phyloP scores from a whole-genome alignment of 2,113 vertebrate genomes.

The Alces alces region DNA sequence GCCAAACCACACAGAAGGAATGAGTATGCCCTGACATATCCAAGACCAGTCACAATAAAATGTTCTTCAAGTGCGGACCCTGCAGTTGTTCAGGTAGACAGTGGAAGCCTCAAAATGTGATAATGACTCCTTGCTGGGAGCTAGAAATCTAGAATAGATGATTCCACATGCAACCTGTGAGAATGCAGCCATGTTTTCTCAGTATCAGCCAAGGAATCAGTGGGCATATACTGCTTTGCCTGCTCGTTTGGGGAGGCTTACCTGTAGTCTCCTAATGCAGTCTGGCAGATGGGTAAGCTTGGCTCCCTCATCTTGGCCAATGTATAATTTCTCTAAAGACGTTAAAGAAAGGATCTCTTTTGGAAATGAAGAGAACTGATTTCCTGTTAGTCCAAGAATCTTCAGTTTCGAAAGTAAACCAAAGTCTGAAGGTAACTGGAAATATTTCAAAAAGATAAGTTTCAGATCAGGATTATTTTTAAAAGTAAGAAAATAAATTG shows the following conservation, averaged over 20 bases:
- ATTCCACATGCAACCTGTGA: not conserved
- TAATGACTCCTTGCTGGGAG: not conserved
- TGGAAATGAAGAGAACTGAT: slow-evolving; percentile 75
- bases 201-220: too few relatives aligned
- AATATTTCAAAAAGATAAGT: slow-evolving; percentile 43
- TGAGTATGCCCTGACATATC: not conserved
- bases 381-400: slow-evolving; percentile 75
- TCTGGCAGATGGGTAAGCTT: slow-evolving; percentile 71
- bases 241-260: slow-evolving; percentile 34
- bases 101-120: not conserved
- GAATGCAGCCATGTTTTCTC: not conserved
- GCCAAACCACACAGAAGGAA: not conserved
- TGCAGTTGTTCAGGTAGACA: not conserved
- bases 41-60: not conserved
- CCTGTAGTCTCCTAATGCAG: slow-evolving; percentile 69
- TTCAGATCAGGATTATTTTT: slow-evolving; percentile 37
- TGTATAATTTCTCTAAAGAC: slow-evolving; percentile 74
- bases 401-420: slow-evolving; percentile 75
- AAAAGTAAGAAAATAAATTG: not conserved
- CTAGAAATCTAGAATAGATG: not conserved
- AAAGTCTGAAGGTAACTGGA: slow-evolving; percentile 71
- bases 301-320: slow-evolving; percentile 77
- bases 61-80: not conserved
- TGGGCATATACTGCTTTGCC: not conserved
- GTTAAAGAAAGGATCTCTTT: slow-evolving; percentile 72